These are phyloP conservation scores for Motacilla alba DNA, from an alignment of 2,113 vertebrate genomes.

Conservation along the genomic window DNA sequence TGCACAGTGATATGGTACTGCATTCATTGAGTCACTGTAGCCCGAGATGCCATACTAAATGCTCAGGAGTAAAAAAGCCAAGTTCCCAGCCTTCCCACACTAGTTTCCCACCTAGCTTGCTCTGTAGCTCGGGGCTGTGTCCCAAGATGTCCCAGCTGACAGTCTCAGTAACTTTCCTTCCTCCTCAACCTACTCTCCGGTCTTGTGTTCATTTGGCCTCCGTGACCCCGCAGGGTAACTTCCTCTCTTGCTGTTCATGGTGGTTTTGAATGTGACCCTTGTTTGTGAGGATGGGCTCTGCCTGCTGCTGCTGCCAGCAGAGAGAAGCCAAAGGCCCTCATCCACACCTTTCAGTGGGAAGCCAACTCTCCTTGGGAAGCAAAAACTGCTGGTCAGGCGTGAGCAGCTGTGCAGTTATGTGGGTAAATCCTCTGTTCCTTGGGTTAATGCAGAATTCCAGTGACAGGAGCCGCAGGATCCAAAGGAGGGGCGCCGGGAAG, in stretches of 20 bases:
- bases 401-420: rapidly evolving
- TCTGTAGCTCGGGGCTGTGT: neutral
- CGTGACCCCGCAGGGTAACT: neutral
- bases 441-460: neutral
- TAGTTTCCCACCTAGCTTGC: neutral
- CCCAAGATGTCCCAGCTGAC: neutral
- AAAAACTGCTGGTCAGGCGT: neutral
- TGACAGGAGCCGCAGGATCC: neutral
- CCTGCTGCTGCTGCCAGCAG: neutral
- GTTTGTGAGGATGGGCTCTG: neutral
- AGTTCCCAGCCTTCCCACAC: neutral
- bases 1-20: neutral
- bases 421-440: neutral
- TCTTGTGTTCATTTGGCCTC: neutral
- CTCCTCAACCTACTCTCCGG: neutral
- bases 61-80: neutral
- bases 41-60: neutral
- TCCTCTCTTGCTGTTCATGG: neutral
- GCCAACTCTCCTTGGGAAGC: neutral
- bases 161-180: neutral
- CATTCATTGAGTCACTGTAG: neutral
- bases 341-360: neutral
- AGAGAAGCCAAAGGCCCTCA: neutral
- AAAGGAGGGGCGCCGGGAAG: neutral
- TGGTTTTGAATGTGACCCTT: neutral